These are phyloP conservation scores for Okapia johnstoni DNA, from an alignment of 2,113 vertebrate genomes.

Conservation along the genomic window DNA sequence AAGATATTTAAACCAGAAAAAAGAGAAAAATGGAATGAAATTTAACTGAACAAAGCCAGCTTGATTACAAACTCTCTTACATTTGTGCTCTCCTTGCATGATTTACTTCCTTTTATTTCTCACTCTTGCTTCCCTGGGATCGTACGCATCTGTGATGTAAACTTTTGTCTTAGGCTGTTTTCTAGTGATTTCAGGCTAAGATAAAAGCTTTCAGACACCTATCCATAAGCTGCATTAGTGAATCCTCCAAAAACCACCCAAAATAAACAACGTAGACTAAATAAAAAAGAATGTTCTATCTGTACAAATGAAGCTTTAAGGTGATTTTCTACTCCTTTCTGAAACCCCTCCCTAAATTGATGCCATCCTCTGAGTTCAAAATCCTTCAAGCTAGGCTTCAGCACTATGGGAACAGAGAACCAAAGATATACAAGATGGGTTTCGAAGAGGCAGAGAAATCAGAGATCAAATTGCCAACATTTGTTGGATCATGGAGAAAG, in stretches of 20 bases:
- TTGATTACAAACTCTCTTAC: background rate
- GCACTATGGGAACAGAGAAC: background rate
- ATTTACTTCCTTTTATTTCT: background rate
- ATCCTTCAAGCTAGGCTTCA: background rate
- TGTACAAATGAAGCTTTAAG: background rate
- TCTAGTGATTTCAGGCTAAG: background rate
- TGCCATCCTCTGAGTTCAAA: background rate
- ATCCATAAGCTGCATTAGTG: background rate
- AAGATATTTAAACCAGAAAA: background rate
- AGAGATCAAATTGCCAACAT: background rate
- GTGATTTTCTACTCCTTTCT: background rate
- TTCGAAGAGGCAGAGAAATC: background rate
- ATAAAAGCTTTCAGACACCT: background rate
- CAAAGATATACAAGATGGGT: background rate
- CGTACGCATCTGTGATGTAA: background rate
- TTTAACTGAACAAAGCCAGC: background rate
- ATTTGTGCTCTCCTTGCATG: background rate
- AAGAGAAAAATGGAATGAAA: background rate
- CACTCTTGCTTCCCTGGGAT: background rate
- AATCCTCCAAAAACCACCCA: background rate
- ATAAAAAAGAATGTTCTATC: background rate
- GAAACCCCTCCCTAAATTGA: background rate
- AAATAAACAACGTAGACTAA: background rate
- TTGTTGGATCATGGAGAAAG: background rate
- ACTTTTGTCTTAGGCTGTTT: background rate